phyloP scores from a whole-genome alignment of 2,888 invertebrate genomes.

The Nephrocerus scutellatus region DNA sequence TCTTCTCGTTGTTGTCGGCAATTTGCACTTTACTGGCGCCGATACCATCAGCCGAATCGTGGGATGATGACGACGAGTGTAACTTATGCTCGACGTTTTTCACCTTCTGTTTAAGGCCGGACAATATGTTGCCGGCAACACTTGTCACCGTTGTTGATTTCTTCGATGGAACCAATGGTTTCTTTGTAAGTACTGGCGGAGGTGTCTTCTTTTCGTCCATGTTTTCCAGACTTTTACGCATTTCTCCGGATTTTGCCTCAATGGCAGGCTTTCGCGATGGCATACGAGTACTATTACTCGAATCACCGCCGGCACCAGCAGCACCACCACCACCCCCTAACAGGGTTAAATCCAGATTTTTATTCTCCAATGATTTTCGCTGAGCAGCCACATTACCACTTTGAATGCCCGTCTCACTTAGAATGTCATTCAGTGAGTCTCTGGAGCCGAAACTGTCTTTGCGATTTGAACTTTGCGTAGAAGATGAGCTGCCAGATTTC shows the following conservation, averaged over 20 bases:
- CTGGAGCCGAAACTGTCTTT: slow-evolving; percentile 46
- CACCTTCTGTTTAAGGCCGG: slow-evolving; percentile 57
- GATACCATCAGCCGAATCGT: slow-evolving; percentile 49
- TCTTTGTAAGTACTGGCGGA: slow-evolving; percentile 53
- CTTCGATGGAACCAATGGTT: slow-evolving; percentile 61
- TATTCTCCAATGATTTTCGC: slow-evolving; percentile 50
- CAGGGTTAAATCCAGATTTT: slow-evolving; percentile 41
- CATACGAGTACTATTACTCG: not conserved
- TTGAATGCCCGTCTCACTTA: slow-evolving; percentile 42
- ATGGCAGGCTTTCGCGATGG: slow-evolving; percentile 6
- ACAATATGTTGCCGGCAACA: slow-evolving; percentile 52
- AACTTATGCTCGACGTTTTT: slow-evolving; percentile 52
- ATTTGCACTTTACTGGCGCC: slow-evolving; percentile 46
- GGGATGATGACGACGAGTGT: slow-evolving; percentile 38
- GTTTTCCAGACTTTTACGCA: slow-evolving; percentile 44
- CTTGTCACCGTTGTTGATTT: slow-evolving; percentile 60
- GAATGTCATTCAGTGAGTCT: slow-evolving; percentile 46
- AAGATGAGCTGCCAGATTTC: slow-evolving; percentile 36
- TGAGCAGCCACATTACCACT: slow-evolving; percentile 50
- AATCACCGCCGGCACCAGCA: not conserved
- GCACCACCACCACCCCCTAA: not conserved
- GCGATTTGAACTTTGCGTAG: slow-evolving; percentile 35
- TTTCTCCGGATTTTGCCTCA: slow-evolving; percentile 30
- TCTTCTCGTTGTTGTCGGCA: slow-evolving; percentile 29
- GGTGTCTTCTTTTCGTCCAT: slow-evolving; percentile 47